Evolutionary conservation across 2,113 vertebrate genomes (phyloP), one percentile per base, ranked within the genome.

Genomic region (Neopipo cinnamomea): DNA sequence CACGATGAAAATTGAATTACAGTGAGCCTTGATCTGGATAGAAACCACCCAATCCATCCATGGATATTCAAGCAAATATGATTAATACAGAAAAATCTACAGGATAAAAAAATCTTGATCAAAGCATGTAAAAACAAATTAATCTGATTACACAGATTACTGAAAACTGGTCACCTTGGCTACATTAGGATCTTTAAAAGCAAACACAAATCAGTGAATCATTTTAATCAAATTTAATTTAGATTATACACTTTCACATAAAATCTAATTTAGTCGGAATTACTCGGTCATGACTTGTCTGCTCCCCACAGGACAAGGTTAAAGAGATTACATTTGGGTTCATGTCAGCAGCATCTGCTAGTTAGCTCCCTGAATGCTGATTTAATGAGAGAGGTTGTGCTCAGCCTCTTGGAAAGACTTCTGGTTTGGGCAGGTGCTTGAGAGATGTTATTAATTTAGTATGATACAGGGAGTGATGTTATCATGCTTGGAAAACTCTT

Each of bases 321-420:
- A 99, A 98, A 99, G 98, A 99, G 99, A 99, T 99, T 99, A 99
- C 98, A 98, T 98, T 91, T 91, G 97, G 93, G 98, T 98, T 98
- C 98, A 97, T 98, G 98, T 99, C 98, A 98, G 98, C 98, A 98
- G 98, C 98, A 98, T 98, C 98, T 98, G 98, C 97, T 97, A 94
- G 97, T 96, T 98, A 98, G 98, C 96, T 91, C 95, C 97, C 97
- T 97, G 97, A 97, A 97, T 96, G 89, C 91, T 96, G 97, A 98
- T 98, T 98, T 99, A 99, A 99, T 98, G 98, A 98, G 97, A 97
- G 97, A 97, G 97, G 98, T 98, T 98, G 98, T 98, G 98, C 97
- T 96, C 97, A 95, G 98, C 88, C 97, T 98, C 97, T 97, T 94
- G 81, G 96, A 98, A 98, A 98, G 97, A 97, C 97, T 97, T 97